Base-by-base conservation (phyloP, 2,888 invertebrate species). In the Leucophora obtusa region DNA sequence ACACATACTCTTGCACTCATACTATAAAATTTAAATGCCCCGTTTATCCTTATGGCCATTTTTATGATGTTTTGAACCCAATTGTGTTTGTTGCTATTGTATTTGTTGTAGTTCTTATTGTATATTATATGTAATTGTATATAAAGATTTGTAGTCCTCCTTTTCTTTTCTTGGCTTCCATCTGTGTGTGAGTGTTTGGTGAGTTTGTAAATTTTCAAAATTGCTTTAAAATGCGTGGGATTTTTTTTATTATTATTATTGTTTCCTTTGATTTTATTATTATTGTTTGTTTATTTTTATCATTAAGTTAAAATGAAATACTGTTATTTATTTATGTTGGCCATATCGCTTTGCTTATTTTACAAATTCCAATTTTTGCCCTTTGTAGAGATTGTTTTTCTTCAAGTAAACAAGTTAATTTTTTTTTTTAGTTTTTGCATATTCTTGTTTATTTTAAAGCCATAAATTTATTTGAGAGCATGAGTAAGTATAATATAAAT, bases 81-180 rank as follows among this genome's bases (percentile, higher is more conserved):
- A 56, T 77, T 77, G 54, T 66, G 54, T 72, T 70, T 47, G 43
- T n/a, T 47, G 43, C 5, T 47, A 14, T 43, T 43, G 43, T 14
- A 35, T n/a, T n/a, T n/a, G n/a, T 70, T 62, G 17, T 71, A 65
- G 38, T 47, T 60, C 17, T 21, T 21, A 7, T 28, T 28, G 28
- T 28, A 6, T 21, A 21, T 47, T 50, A n/a, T 15, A 35, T 50
- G 10, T 15, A 11, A 21, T 43, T 62, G 50, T 50, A 33, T 24
- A 21, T 35, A n/a, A 59, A 11, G 59, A 59, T 59, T 62, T 85
- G 84, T 83, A 84, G 83, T 51, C 24, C 83, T 79, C 24, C 83
- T 79, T 73, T 80, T 74, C 65, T 4, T n/a, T n/a, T n/a, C n/a
- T 28, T 14, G 28, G 28, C 28, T 9, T 80, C 7, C 65, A 38